Evolutionary conservation across 2,113 vertebrate species (phyloP).

Genomic region (Dicerorhinus sumatrensis): DNA sequence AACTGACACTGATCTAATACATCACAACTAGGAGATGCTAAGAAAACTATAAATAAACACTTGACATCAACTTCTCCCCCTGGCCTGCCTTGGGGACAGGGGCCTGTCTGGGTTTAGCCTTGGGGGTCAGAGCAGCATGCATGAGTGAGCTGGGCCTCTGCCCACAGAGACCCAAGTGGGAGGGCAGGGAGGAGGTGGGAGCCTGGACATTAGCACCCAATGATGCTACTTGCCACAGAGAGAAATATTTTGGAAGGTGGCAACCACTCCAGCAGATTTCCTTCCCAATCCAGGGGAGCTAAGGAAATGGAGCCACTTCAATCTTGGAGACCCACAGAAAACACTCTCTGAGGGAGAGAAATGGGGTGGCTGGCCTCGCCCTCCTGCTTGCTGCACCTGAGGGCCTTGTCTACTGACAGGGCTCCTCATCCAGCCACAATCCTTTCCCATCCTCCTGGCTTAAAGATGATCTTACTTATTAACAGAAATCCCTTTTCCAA

Average conservation of each 20-base stretch:
- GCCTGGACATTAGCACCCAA: neutral
- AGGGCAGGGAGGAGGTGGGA: rapidly evolving
- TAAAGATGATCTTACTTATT: neutral
- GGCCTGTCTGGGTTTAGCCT: neutral
- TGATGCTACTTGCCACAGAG: neutral
- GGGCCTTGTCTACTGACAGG: neutral
- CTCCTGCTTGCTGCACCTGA: neutral
- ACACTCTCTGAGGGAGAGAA: neutral
- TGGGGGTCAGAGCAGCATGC: neutral
- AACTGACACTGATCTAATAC: rapidly evolving
- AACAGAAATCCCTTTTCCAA: neutral
- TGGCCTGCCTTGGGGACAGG: neutral
- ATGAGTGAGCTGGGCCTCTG: rapidly evolving
- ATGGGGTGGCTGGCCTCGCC: rapidly evolving
- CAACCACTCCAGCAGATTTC: neutral
- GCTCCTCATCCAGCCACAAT: neutral
- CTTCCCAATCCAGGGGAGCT: neutral
- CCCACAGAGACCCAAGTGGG: neutral
- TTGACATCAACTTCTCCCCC: neutral
- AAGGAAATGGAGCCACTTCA: neutral
- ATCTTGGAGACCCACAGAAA: neutral
- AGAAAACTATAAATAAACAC: neutral
- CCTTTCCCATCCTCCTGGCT: neutral
- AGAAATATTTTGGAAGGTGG: neutral
- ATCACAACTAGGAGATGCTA: neutral